These are phyloP conservation scores for Cynopterus sphinx DNA, from an alignment of 2,797 vertebrate genomes.

Conservation along the genomic window DNA sequence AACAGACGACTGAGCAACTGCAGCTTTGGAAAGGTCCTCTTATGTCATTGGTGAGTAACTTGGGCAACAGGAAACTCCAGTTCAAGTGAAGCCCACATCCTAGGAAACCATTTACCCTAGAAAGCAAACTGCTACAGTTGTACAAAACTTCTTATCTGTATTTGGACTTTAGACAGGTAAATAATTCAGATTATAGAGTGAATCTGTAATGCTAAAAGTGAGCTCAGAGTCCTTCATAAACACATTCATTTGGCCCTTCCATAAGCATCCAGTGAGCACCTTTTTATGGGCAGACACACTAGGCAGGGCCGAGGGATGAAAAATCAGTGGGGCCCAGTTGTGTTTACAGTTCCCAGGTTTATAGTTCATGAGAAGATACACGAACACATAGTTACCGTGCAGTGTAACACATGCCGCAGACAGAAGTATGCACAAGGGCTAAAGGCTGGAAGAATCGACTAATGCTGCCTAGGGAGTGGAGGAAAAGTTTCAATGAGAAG, in stretches of 20 bases:
- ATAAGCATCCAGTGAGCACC: neutral
- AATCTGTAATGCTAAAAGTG: neutral
- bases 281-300: neutral
- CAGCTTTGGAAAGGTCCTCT: neutral
- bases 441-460: neutral
- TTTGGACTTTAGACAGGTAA: constrained; percentile 5
- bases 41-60: neutral
- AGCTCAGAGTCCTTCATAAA: neutral
- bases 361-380: neutral
- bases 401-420: neutral
- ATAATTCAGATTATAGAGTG: neutral
- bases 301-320: neutral
- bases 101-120: neutral
- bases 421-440: too few relatives aligned
- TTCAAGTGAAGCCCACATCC: neutral
- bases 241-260: neutral
- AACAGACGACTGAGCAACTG: neutral
- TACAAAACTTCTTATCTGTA: constrained; percentile 2
- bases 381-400: neutral
- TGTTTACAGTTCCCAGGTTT: neutral
- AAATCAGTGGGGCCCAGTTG: neutral
- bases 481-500: neutral
- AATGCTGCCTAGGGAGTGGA: neutral
- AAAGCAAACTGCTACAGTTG: neutral
- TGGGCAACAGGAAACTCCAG: neutral